Percentiles rank a stretch among this genome's conserved stretches.
Evolutionary conservation across 2,797 vertebrate species (phyloP).

Genomic region (Salarias fasciatus): DNA sequence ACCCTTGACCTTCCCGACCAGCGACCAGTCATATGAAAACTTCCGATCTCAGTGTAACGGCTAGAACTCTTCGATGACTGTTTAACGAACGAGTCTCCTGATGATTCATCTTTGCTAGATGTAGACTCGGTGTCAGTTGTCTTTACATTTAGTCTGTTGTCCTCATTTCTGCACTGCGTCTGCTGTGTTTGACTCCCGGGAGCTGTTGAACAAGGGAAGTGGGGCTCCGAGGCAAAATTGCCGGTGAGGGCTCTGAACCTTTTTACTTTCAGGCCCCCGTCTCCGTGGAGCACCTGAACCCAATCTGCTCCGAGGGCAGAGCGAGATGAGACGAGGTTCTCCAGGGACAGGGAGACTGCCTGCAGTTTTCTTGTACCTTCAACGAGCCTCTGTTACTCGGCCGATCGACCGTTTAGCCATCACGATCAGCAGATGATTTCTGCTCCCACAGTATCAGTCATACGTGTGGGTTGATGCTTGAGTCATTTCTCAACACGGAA

Average conservation of each 20-base stretch:
- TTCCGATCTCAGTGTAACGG: too few relatives aligned
- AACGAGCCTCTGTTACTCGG: too few relatives aligned
- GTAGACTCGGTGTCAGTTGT: neutral
- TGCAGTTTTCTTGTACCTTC: too few relatives aligned
- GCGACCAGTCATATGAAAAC: neutral
- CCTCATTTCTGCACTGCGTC: slow-evolving; percentile 21
- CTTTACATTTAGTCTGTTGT: slow-evolving; percentile 11
- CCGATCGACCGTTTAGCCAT: too few relatives aligned
- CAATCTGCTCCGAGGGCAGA: slow-evolving; percentile 43
- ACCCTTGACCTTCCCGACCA: slow-evolving; percentile 50
- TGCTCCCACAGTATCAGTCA: slow-evolving; percentile 31
- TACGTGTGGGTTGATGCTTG: slow-evolving; percentile 32
- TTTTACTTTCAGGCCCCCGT: slow-evolving; percentile 5
- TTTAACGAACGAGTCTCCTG: neutral
- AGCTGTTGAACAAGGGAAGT: slow-evolving; percentile 2
- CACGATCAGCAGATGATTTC: neutral
- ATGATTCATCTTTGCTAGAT: neutral
- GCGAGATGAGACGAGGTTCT: slow-evolving; percentile 16
- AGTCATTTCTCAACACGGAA: slow-evolving; percentile 21
- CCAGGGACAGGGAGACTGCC: too few relatives aligned
- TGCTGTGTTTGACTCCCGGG: slow-evolving; percentile 11
- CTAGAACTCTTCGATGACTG: too few relatives aligned
- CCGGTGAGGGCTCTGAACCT: slow-evolving; percentile 17
- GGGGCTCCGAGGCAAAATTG: slow-evolving; percentile 10
- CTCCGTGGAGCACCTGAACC: slow-evolving; percentile 33